Percentiles rank a stretch among this genome's conserved stretches.
phyloP scores from a whole-genome alignment of 2,888 invertebrate genomes.

The Stenolophus ochropezus region DNA sequence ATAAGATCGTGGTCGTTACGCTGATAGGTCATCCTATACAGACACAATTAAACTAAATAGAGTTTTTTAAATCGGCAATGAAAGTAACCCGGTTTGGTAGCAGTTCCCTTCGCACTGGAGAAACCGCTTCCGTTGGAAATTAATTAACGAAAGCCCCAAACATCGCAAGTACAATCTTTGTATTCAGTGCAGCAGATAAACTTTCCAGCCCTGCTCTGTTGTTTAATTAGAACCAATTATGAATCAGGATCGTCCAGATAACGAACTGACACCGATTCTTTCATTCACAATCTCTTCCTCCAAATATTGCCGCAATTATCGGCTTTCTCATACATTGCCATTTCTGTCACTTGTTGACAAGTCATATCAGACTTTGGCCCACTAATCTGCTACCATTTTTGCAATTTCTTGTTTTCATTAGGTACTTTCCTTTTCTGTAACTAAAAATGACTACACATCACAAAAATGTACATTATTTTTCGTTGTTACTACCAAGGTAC shows the following conservation, averaged over 20 bases:
- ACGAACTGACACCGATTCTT: conserved; percentile 22
- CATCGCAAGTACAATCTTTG: not conserved
- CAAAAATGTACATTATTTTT: too few relatives aligned
- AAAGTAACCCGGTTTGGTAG: conserved; percentile 34
- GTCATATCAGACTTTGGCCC: not conserved
- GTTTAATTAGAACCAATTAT: conserved; percentile 34
- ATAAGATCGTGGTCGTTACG: not conserved
- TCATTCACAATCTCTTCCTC: conserved; percentile 1
- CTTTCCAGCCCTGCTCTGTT: conserved; percentile 7
- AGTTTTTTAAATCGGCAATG: conserved; percentile 30
- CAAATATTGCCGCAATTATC: conserved; percentile 41
- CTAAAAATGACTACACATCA: too few relatives aligned
- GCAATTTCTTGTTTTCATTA: too few relatives aligned
- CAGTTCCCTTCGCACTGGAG: not conserved
- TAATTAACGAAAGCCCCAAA: conserved; percentile 8
- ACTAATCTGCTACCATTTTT: not conserved
- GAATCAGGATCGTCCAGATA: conserved; percentile 32
- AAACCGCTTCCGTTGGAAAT: conserved; percentile 26
- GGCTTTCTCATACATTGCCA: conserved; percentile 21
- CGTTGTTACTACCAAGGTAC: too few relatives aligned
- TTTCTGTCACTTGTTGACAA: not conserved
- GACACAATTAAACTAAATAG: conserved; percentile 32
- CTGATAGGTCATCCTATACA: conserved; percentile 2
- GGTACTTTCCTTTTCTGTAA: not conserved
- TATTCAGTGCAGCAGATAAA: conserved; percentile 10